A percentile compares a stretch with the other conserved stretches of the same genome.
phyloP scores from a whole-genome alignment of 2,888 invertebrate genomes.

The Taphrorychus bicolor region DNA sequence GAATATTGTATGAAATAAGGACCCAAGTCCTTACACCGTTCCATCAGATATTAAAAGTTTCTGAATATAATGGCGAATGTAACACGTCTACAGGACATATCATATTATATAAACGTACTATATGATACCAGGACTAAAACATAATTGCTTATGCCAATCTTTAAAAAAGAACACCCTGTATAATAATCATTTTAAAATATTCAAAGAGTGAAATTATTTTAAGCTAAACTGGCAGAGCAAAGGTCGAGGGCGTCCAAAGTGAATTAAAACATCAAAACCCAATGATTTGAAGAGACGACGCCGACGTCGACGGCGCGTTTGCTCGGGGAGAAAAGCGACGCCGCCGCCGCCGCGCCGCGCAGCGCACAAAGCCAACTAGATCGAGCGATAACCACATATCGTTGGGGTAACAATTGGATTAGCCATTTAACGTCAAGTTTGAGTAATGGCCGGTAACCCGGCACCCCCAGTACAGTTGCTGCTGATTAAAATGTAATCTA shows the following conservation, averaged over 20 bases:
- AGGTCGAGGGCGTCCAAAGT: conserved; percentile 11
- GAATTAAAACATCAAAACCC: conserved; percentile 51
- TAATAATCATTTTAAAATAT: no score
- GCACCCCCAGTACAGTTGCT: conserved; percentile 46
- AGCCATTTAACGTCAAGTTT: conserved; percentile 62
- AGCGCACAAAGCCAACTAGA: conserved; percentile 47
- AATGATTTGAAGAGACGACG: conserved; percentile 46
- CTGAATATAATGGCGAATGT: no score
- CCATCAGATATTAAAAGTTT: no score
- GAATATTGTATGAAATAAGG: no score
- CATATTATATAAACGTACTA: no score
- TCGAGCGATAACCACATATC: conserved; percentile 60
- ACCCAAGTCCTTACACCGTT: no score
- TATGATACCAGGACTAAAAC: no score
- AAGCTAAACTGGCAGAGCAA: neutral
- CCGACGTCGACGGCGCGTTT: conserved; percentile 39
- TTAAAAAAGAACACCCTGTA: no score
- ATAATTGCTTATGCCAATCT: no score
- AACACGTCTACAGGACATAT: no score
- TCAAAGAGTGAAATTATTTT: neutral
- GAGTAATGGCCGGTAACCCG: conserved; percentile 61
- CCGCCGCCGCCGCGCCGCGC: conserved; percentile 47
- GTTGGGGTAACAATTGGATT: conserved; percentile 62
- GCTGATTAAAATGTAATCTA: conserved; percentile 64
- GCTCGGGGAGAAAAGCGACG: conserved; percentile 37